Percentiles rank a stretch among this genome's conserved stretches.
Conservation (phyloP, 2,113 vertebrate genomes). For the Regulus satrapa region DNA sequence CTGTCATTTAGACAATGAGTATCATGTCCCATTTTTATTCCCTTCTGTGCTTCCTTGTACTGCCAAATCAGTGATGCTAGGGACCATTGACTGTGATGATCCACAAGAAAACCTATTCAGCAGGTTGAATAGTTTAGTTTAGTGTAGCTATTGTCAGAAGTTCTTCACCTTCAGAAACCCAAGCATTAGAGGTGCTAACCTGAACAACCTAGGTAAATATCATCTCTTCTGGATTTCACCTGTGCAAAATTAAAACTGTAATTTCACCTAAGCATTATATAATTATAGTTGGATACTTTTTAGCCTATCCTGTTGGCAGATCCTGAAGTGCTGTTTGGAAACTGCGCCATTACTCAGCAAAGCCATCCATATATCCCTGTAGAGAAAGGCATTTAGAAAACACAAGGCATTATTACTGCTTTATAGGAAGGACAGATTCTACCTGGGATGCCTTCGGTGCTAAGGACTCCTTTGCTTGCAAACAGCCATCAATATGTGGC, state of each 20-base stretch:
- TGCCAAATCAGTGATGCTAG: background rate
- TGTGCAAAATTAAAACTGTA: background rate
- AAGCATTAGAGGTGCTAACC: background rate
- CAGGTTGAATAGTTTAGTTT: background rate
- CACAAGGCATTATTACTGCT: background rate
- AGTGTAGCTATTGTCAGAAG: background rate
- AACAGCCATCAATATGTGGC: background rate
- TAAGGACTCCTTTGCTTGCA: background rate
- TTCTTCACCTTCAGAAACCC: background rate
- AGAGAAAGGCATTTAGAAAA: background rate
- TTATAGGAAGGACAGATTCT: background rate
- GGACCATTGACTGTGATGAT: background rate
- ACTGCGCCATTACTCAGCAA: background rate
- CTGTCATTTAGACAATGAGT: background rate
- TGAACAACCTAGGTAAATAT: background rate
- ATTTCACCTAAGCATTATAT: background rate
- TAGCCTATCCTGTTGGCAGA: background rate
- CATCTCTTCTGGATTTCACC: background rate
- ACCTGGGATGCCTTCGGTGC: background rate
- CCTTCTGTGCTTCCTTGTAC: no score
- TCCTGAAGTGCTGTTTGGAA: background rate
- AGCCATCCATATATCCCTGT: accelerated
- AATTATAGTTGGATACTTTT: background rate
- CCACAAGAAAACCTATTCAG: background rate
- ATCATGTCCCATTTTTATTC: background rate